Evolutionary conservation across 2,888 invertebrate species (phyloP).

Genomic region (Gymnoscelis rufifasciata): DNA sequence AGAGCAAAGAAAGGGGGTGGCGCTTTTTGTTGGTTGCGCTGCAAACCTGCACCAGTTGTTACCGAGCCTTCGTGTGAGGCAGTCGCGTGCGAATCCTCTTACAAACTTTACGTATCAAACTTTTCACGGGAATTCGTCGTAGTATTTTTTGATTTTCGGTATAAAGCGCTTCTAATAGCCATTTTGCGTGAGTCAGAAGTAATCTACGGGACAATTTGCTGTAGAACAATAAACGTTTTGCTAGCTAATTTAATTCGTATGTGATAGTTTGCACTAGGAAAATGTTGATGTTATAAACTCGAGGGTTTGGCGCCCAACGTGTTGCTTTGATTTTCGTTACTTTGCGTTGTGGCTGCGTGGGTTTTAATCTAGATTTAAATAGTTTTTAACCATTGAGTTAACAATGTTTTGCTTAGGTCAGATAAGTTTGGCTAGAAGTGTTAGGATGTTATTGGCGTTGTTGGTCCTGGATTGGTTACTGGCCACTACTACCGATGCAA

Average conservation of each 20-base stretch:
- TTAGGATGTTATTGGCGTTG: conserved; percentile 53
- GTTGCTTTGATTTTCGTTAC: conserved; percentile 26
- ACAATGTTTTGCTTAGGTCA: conserved; percentile 39
- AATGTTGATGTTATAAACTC: not conserved
- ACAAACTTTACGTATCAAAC: conserved; percentile 50
- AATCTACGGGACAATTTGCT: conserved; percentile 48
- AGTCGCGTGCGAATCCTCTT: conserved; percentile 42
- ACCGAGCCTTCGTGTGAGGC: conserved; percentile 36
- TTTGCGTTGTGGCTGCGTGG: too few species aligned
- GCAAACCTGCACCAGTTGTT: conserved; percentile 62
- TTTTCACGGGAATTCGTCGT: conserved; percentile 69
- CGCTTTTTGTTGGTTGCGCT: conserved; percentile 43
- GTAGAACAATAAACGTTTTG: conserved; percentile 31
- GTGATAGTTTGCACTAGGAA: conserved; percentile 4
- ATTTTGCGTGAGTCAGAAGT: conserved; percentile 66
- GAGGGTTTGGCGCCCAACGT: conserved; percentile 40
- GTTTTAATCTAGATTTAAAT: not conserved
- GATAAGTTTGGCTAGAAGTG: conserved; percentile 45
- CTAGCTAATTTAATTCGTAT: conserved; percentile 9
- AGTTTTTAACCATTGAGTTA: conserved; percentile 1
- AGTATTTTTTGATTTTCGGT: conserved; percentile 47
- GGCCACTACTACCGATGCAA: conserved; percentile 57
- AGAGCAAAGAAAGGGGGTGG: conserved; percentile 58
- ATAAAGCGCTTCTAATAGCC: conserved; percentile 62
- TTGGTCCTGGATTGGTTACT: conserved; percentile 65